Evolutionary conservation across 1,140 invertebrate genomes (phyloP), one percentile per base, ranked within the genome.

Genomic region (Carcinoscorpius rotundicauda): DNA sequence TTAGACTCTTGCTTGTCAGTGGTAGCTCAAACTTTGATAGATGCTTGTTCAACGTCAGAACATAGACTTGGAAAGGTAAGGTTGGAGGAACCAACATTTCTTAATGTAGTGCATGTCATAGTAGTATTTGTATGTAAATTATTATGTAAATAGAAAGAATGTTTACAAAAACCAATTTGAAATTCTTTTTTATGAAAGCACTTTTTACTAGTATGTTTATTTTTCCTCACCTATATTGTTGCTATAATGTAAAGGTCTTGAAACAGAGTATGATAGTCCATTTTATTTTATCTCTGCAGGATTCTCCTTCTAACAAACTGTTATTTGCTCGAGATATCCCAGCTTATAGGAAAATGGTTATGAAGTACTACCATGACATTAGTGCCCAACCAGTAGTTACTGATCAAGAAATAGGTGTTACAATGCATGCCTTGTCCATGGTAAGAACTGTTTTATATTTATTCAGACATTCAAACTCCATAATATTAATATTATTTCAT

Each of bases 1-100:
- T 86, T 96, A 10, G 93, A 96, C 78, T 90, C 91, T 9, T 94
- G 91, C 74, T 78, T 97, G 51, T 93, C 90, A 68, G 93, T 96
- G 51, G 91, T 97, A 70, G 93, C 93, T 49, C 94, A 97, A 80
- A 95, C 93, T 4, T 90, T 97, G 76, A 96, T 97, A 89, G 93
- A 97, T 76, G 66, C 69, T 4, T 66, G 66, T 60, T 68, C 69
- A 11, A 68, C 67, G 9, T 62, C 62, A 9, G 64, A 68, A 52
- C 69, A 66, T 55, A 57, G 65, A 11, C 65, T 69, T 5, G 62
- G 65, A 50, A 70, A 71, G 51, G 66, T 68, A 65, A 53, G 62
- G 9, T 59, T 8, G 29, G 29, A 2, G 29, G 29, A 29, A 29
- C 2, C 29, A 29, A 29, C 29, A 29, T 29, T 29, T 29, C 29